Percentiles rank a stretch among this genome's conserved stretches.
phyloP scores from a whole-genome alignment of 2,888 invertebrate genomes.

The Pristionchus arcanus region DNA sequence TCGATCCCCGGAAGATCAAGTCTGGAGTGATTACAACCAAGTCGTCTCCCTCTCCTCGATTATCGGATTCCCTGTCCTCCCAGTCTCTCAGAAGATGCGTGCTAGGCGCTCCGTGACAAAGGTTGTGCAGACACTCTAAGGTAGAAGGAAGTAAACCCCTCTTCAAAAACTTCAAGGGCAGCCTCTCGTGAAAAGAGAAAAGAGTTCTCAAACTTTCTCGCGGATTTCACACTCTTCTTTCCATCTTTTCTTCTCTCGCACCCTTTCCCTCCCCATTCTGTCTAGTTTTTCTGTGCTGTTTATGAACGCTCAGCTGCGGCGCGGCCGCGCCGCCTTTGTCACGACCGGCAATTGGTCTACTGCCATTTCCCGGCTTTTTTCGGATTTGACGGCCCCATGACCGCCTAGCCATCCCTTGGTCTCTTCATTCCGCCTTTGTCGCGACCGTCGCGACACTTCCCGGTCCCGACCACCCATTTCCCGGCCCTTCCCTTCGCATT shows the following conservation, averaged over 20 bases:
- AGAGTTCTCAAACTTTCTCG: background rate
- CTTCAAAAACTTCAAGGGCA: background rate
- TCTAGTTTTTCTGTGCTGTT: background rate
- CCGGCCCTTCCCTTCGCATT: background rate
- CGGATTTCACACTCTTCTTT: constrained; percentile 8
- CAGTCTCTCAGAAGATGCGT: no score
- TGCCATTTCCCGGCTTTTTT: background rate
- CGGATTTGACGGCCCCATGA: background rate
- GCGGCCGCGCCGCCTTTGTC: background rate
- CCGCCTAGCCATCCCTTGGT: no score
- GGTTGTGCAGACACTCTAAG: background rate
- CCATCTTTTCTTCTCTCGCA: background rate
- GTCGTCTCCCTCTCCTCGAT: no score
- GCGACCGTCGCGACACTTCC: no score
- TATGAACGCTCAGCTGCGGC: constrained; percentile 17
- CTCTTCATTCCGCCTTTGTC: no score
- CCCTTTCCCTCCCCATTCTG: background rate
- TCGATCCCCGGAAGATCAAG: no score
- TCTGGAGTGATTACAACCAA: no score
- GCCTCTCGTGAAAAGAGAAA: background rate
- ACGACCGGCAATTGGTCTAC: background rate
- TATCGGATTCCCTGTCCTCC: no score
- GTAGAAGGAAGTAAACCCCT: background rate
- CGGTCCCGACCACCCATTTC: no score
- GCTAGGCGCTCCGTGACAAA: no score